A percentile compares a stretch with the other conserved stretches of the same genome.
phyloP scores from a whole-genome alignment of 2,888 invertebrate genomes.

The Amphipyra tragopoginis region DNA sequence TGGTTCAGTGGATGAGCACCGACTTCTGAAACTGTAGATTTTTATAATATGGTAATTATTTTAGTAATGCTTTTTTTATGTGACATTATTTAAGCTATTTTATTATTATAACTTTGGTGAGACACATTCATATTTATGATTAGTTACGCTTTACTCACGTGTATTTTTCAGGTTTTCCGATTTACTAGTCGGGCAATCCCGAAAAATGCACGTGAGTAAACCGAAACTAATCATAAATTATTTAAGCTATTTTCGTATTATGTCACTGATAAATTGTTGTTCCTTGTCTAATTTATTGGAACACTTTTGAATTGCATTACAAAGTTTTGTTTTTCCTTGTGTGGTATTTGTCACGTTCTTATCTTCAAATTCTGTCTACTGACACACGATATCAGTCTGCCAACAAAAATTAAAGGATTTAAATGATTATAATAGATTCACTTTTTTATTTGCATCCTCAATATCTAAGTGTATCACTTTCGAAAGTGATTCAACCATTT shows the following conservation, averaged over 20 bases:
- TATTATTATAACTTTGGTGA: no score
- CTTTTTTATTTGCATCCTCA: conserved; percentile 7
- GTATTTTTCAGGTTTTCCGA: no score
- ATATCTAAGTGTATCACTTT: not conserved
- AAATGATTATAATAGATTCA: conserved; percentile 7
- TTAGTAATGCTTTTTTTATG: no score
- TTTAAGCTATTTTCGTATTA: not conserved
- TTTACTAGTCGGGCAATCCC: no score
- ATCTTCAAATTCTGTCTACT: conserved; percentile 30
- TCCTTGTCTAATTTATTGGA: conserved; percentile 10
- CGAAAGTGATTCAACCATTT: conserved; percentile 3
- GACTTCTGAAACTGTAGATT: no score
- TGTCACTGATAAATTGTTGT: not conserved
- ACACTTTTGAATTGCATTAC: conserved; percentile 7
- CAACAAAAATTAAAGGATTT: conserved; percentile 13
- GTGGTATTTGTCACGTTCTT: conserved; percentile 15
- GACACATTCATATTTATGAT: no score
- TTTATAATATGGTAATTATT: no score
- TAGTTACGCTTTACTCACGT: no score
- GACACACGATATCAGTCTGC: conserved; percentile 2
- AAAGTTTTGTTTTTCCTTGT: not conserved
- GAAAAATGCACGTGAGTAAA: no score
- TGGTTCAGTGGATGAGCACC: no score
- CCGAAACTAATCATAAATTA: no score
- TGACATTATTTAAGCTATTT: no score